phyloP scores from a whole-genome alignment of 1,140 invertebrate species.

The Dufourea novaeangliae region DNA sequence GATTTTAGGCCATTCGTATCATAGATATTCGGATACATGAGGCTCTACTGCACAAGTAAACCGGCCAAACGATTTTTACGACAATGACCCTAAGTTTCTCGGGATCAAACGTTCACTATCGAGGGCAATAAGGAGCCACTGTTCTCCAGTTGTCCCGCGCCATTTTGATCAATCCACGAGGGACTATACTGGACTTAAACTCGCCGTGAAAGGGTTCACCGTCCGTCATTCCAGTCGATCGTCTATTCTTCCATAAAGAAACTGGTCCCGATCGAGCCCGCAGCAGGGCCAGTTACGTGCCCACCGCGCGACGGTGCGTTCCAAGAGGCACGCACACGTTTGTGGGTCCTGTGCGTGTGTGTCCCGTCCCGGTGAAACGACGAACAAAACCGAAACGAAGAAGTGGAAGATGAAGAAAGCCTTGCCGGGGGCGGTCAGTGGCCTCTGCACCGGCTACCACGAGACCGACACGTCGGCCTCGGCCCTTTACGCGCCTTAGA shows the following conservation, averaged over 20 bases:
- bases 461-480: slow-evolving; percentile 34
- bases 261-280: slow-evolving; percentile 33
- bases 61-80: no score
- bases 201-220: background rate
- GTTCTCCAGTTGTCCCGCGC: no score
- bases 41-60: no score
- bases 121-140: no score
- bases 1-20: no score
- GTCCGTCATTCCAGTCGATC: slow-evolving; percentile 4
- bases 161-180: no score
- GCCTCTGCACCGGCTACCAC: slow-evolving; percentile 73
- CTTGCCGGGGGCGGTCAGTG: slow-evolving; percentile 79
- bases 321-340: slow-evolving; percentile 34
- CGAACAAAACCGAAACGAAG: slow-evolving; percentile 63
- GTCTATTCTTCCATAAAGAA: slow-evolving; percentile 41
- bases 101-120: no score
- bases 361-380: slow-evolving; percentile 21
- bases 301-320: background rate
- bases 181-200: no score
- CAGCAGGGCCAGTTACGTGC: slow-evolving; percentile 19
- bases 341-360: slow-evolving; percentile 21
- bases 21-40: no score
- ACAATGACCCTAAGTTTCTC: no score
- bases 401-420: slow-evolving; percentile 67
- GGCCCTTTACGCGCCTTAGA: slow-evolving; percentile 30